Evolutionary conservation across 2,797 vertebrate genomes (phyloP).

Genomic region (Ispidina lecontei): DNA sequence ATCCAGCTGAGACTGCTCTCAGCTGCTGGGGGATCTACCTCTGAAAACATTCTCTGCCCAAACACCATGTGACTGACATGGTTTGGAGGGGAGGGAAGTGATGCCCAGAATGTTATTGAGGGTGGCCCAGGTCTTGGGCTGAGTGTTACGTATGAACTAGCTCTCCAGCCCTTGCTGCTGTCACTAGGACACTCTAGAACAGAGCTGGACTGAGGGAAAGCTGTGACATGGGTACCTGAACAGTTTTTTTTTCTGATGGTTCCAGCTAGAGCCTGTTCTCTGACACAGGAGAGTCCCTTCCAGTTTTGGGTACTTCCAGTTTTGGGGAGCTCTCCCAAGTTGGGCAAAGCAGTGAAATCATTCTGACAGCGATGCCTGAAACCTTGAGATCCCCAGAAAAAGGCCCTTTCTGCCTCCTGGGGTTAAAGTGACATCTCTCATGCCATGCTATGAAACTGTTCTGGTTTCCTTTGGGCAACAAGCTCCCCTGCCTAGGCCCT

Average conservation of each 20-base stretch:
- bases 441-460: not conserved
- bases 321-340: not conserved
- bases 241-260: not conserved
- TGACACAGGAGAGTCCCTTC: not conserved
- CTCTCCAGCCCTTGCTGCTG: not conserved
- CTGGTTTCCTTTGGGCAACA: not conserved
- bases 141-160: not conserved
- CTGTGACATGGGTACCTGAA: not conserved
- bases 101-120: fast-evolving
- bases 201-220: not conserved
- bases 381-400: not conserved
- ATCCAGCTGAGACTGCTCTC: not conserved
- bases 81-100: not conserved
- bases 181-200: fast-evolving
- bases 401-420: not conserved
- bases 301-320: not conserved
- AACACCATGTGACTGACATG: fast-evolving
- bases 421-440: not conserved
- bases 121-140: not conserved
- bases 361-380: not conserved
- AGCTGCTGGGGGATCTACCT: not conserved
- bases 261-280: not conserved
- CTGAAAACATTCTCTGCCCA: not conserved
- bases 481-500: not conserved
- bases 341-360: not conserved